Percentiles rank a stretch among this genome's conserved stretches.
Evolutionary conservation across 2,797 vertebrate genomes (phyloP).

Genomic region (Chloroceryle amazona): DNA sequence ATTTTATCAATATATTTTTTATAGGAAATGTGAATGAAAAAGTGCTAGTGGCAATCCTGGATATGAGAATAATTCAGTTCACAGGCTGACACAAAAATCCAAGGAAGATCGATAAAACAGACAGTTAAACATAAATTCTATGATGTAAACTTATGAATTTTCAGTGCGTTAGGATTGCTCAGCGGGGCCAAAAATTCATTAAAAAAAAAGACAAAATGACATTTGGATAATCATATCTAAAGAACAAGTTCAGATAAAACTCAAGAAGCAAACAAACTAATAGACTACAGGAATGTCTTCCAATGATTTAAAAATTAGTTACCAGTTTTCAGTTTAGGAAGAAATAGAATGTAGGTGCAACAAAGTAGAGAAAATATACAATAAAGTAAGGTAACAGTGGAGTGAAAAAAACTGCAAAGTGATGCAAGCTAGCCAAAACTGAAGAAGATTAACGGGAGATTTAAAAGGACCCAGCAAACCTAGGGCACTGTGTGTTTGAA

Average conservation of each 20-base stretch:
- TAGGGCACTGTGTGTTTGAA: not conserved
- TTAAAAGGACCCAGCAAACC: not conserved
- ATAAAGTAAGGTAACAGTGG: not conserved
- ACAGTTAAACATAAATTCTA: not conserved
- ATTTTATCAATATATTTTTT: slow-evolving; percentile 19
- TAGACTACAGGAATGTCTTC: not conserved
- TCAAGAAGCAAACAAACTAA: not conserved
- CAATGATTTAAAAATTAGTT: not conserved
- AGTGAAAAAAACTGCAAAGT: not conserved
- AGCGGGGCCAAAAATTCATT: not conserved
- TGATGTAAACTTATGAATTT: not conserved
- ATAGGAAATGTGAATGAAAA: slow-evolving; percentile 9
- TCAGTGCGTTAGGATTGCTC: not conserved
- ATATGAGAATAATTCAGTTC: not conserved
- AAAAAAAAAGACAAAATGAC: not conserved
- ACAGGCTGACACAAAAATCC: slow-evolving; percentile 12
- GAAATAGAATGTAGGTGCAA: not conserved
- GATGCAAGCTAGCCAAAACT: not conserved
- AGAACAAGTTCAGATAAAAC: not conserved
- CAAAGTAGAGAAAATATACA: not conserved
- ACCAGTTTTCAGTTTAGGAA: not conserved
- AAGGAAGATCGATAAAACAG: slow-evolving; percentile 17
- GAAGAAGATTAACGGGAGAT: not conserved
- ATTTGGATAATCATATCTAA: not conserved
- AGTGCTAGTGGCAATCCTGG: not conserved